Evolutionary conservation across 1,140 invertebrate species (phyloP), one percentile per base, ranked within the genome.

Genomic region (Apocrypta bakeri): DNA sequence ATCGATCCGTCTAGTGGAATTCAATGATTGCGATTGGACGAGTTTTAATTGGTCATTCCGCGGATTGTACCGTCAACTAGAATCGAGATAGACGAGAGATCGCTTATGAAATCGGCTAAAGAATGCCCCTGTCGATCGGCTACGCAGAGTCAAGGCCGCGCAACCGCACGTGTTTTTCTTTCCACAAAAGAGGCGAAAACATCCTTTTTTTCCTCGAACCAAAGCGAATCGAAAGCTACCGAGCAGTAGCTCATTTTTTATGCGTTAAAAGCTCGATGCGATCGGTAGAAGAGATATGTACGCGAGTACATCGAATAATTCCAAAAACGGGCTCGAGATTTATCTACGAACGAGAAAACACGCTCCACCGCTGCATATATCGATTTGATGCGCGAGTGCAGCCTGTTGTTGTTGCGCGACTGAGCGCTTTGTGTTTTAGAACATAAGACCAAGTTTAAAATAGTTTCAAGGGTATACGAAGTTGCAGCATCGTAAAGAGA

Each of bases 1-100:
- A 74, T 81, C 79, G 79, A 81, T 82, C 3, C 61, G 31, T 7
- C 66, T 24, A 14, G 1, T 81, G 85, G 86, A 83, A 88, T 87
- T 71, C 81, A 75, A 81, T 88, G 86, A 87, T 87, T 88, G 84
- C 83, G 82, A 31, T 80, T 42, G 37, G 84, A 80, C 85, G 81
- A 84, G 85, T 80, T 82, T 86, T 87, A 88, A 88, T 88, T 86
- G 87, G 77, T 85, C 78, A 82, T 85, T 85, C 81, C 79, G 71
- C 42, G 83, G 82, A 85, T 84, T 84, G 85, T 83, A 83, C 80
- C 72, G 75, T n/a, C n/a, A n/a, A n/a, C n/a, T n/a, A n/a, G n/a
- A n/a, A n/a, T n/a, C n/a, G n/a, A n/a, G n/a, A n/a, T 72, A 75
- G 79, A 42, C n/a, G 68, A 1, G 31, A 71, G 7, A 4, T 48